A percentile compares a stretch with the other conserved stretches of the same genome.
Conservation (phyloP, 2,888 invertebrate genomes). For the Chrysopilus asiliformis region DNA sequence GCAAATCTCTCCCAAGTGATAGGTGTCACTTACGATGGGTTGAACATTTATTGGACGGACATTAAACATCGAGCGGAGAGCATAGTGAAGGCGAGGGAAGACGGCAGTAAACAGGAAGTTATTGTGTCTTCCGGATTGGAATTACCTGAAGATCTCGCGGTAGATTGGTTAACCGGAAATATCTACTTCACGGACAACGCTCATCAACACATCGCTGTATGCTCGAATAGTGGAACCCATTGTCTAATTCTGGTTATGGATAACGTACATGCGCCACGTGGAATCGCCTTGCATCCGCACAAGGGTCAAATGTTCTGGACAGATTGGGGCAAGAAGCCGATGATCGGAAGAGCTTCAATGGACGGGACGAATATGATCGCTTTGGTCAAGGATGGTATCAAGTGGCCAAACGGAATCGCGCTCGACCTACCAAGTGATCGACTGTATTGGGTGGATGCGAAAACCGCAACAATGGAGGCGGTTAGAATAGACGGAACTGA, state of each 20-base stretch:
- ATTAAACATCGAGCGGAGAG: conserved; percentile 54
- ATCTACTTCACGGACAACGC: conserved; percentile 69
- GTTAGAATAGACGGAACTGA: conserved; percentile 49
- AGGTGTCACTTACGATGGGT: conserved; percentile 58
- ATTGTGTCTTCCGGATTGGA: conserved; percentile 53
- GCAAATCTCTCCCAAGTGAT: conserved; percentile 41
- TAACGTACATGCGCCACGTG: conserved; percentile 50
- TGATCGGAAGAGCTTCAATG: conserved; percentile 72
- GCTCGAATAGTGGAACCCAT: conserved; percentile 48
- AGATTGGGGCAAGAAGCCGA: conserved; percentile 63
- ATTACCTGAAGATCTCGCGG: conserved; percentile 58
- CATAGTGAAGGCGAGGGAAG: conserved; percentile 48
- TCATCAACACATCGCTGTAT: conserved; percentile 58
- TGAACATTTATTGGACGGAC: conserved; percentile 65
- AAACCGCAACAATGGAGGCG: conserved; percentile 50
- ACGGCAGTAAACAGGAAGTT: conserved; percentile 47
- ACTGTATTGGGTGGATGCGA: conserved; percentile 82
- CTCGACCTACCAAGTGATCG: conserved; percentile 65
- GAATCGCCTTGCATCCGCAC: conserved; percentile 52
- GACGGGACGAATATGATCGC: conserved; percentile 54
- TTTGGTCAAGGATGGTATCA: conserved; percentile 49
- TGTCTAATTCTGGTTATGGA: conserved; percentile 52
- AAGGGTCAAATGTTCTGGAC: conserved; percentile 82
- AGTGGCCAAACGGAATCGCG: conserved; percentile 77
- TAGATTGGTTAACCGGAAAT: conserved; percentile 67